Percentiles rank a stretch among this genome's conserved stretches.
Conservation (phyloP, 1,140 invertebrate species). For the Lordiphosa collinella region DNA sequence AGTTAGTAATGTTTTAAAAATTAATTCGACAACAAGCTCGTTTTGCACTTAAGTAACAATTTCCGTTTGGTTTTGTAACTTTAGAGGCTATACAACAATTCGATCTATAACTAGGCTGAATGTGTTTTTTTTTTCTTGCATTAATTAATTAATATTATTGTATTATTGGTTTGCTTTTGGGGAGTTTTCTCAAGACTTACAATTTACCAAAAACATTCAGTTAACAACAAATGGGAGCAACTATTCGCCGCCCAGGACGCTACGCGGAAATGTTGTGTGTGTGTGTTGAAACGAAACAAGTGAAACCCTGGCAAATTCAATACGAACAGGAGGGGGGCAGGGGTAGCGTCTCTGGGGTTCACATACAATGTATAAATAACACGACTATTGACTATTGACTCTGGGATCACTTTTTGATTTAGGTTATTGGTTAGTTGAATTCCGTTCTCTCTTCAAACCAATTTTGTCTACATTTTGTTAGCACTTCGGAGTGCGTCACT, state of each 20-base stretch:
- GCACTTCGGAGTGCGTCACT: slow-evolving; percentile 48
- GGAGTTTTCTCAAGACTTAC: background rate
- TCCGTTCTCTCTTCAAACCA: background rate
- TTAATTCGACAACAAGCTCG: slow-evolving; percentile 76
- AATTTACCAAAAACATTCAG: slow-evolving; percentile 56
- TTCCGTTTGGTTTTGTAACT: slow-evolving; percentile 20
- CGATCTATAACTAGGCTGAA: background rate
- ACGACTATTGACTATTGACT: slow-evolving; percentile 26
- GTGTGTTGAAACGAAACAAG: no score
- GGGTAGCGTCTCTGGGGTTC: no score
- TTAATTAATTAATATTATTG: slow-evolving; percentile 40
- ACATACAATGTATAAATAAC: slow-evolving; percentile 47
- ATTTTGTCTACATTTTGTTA: slow-evolving; percentile 28
- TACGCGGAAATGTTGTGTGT: background rate
- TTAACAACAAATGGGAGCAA: slow-evolving; percentile 45
- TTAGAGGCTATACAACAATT: slow-evolving; percentile 17
- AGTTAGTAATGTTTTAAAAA: slow-evolving; percentile 47
- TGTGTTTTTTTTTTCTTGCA: slow-evolving; percentile 4
- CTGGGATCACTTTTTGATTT: slow-evolving; percentile 60
- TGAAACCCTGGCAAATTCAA: no score
- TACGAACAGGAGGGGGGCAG: no score
- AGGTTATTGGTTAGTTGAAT: slow-evolving; percentile 1
- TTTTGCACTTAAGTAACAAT: slow-evolving; percentile 74
- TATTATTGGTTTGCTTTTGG: slow-evolving; percentile 29
- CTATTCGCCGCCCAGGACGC: no score